phyloP scores from a whole-genome alignment of 1,140 invertebrate species.

The Artemia franciscana region DNA sequence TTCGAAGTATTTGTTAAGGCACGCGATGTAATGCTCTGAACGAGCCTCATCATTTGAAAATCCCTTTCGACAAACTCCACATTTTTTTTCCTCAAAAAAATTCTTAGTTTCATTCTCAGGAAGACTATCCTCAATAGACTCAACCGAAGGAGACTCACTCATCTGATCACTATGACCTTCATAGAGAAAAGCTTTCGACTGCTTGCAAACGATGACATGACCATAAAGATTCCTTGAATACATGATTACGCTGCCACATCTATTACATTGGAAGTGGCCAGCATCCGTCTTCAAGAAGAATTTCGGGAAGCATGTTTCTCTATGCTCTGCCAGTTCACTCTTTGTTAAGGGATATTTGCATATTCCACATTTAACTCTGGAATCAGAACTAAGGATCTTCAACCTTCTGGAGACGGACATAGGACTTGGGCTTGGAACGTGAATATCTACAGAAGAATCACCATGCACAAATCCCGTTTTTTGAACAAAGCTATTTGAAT shows the following conservation, averaged over 20 bases:
- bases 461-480: neutral
- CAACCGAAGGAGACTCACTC: neutral
- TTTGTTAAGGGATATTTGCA: neutral
- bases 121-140: neutral
- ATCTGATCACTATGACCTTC: neutral
- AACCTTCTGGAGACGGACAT: neutral
- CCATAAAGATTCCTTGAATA: neutral
- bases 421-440: neutral
- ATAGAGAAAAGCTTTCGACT: neutral
- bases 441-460: neutral
- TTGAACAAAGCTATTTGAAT: neutral
- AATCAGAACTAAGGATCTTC: neutral
- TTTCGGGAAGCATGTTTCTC: neutral
- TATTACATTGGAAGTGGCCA: neutral
- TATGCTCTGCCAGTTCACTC: neutral
- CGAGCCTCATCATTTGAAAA: neutral
- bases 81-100: neutral
- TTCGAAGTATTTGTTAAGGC: neutral
- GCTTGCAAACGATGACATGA: neutral
- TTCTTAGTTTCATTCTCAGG: neutral
- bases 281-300: neutral
- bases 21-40: neutral
- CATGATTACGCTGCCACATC: neutral
- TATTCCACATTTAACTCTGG: neutral
- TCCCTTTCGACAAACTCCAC: neutral